A percentile compares a stretch with the other conserved stretches of the same genome.
Evolutionary conservation across 1,140 invertebrate genomes (phyloP).

Genomic region (Drosophila pseudoananassae): DNA sequence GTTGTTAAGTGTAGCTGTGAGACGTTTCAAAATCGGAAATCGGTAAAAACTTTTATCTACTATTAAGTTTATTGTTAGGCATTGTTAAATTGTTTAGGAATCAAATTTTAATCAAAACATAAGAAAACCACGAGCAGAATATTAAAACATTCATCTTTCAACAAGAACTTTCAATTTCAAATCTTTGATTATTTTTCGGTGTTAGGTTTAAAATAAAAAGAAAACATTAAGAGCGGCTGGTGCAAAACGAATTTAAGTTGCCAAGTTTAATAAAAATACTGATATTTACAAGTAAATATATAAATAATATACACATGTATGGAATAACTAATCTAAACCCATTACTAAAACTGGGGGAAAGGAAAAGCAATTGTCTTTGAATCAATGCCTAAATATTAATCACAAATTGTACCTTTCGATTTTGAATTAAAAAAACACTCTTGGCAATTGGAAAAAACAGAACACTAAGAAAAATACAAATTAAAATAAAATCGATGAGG

Average conservation of each 20-base stretch:
- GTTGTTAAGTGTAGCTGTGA: constrained; percentile 6
- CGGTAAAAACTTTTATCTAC: constrained; percentile 9
- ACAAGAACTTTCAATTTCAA: too few relatives aligned
- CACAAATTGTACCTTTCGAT: constrained; percentile 55
- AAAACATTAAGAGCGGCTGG: constrained; percentile 18
- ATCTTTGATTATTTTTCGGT: neutral
- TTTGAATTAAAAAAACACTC: constrained; percentile 44
- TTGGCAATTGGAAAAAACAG: constrained; percentile 14
- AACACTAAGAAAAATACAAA: neutral
- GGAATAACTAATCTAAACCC: constrained; percentile 20
- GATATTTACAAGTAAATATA: constrained; percentile 33
- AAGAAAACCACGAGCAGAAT: neutral
- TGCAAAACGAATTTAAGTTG: constrained; percentile 49
- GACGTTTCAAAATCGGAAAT: constrained; percentile 8
- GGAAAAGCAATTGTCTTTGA: constrained; percentile 17
- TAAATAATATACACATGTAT: neutral
- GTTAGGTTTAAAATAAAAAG: neutral
- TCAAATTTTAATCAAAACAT: constrained; percentile 21
- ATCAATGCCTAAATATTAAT: constrained; percentile 40
- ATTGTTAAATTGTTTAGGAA: constrained; percentile 33
- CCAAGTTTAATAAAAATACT: constrained; percentile 34
- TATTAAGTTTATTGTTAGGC: constrained; percentile 44
- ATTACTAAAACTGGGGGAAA: neutral
- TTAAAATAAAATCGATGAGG: neutral
- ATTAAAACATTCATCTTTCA: neutral